Conservation (phyloP, 2,113 vertebrate species). For the Pelodiscus sinensis region DNA sequence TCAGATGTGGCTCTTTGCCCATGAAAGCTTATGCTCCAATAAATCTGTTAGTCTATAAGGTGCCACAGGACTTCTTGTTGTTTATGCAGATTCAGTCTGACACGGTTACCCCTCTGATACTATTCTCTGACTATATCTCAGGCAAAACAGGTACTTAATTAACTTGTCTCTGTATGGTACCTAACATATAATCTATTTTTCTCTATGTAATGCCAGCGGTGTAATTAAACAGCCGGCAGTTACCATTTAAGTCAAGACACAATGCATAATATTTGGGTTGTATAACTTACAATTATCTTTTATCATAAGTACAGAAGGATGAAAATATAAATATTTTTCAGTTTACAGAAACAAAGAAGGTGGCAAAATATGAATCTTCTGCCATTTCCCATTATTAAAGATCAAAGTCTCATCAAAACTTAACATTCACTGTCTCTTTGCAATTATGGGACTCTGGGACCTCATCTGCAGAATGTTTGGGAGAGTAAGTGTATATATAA, state of each 20-base stretch:
- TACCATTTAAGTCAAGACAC: conserved; percentile 27
- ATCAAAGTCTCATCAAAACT: not conserved
- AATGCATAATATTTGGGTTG: conserved; percentile 37
- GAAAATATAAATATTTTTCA: not conserved
- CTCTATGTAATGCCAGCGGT: conserved; percentile 47
- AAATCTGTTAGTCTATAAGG: too few species aligned
- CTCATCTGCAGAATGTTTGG: conserved; percentile 20
- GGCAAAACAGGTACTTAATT: conserved; percentile 52
- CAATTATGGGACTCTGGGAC: not conserved
- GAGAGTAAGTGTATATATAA: not conserved
- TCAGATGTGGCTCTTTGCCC: too few species aligned
- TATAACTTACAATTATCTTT: conserved; percentile 24
- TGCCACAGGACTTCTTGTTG: too few species aligned
- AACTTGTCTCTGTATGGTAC: conserved; percentile 20
- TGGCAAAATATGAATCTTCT: conserved; percentile 26
- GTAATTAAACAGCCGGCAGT: conserved; percentile 63
- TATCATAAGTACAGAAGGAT: conserved; percentile 10
- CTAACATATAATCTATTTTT: conserved; percentile 56
- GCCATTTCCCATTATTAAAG: conserved; percentile 5
- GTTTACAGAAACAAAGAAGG: not conserved
- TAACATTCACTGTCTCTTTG: not conserved
- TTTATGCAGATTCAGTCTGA: too few species aligned
- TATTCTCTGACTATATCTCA: conserved; percentile 17
- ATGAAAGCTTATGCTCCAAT: too few species aligned
- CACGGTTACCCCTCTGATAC: too few species aligned